Base-by-base conservation (phyloP, 2,888 invertebrate genomes). In the Leucoma salicis region DNA sequence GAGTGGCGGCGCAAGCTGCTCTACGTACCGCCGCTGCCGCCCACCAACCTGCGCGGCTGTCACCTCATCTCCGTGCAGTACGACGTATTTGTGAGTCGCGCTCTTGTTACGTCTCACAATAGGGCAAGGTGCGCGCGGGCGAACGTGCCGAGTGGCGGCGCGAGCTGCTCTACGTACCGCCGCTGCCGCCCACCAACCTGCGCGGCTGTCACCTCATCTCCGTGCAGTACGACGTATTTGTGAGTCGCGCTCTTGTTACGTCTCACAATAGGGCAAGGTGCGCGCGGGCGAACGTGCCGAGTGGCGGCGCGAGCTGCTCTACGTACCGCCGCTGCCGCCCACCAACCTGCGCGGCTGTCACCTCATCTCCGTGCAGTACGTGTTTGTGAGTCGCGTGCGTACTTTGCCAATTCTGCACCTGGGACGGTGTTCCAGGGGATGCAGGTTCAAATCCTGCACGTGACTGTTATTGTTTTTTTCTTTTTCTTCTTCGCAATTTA, bases 21-120 rank as follows among this genome's bases (percentile, higher is more conserved):
- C 41, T 96, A 96, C 79, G 96, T 98, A 53, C 98, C 98, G 47
- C 97, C 98, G 16, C 88, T 98, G 66, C 98, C 98, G 51, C 98
- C 98, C 25, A 98, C 98, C 49, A 97, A 97, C 90, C 91, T 98
- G 41, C 92, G 97, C 63, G 97, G 97, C 43, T 98, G 98, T 77
- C 97, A 97, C 82, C 93, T 98, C 65, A 98, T 98, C 69, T 94
- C 95, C 74, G 96, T 98, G 65, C 94, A 96, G 65, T 98, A 98
- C 74, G 97, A 97, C 78, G 96, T 97, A 39, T 97, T 95, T 78
- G 96, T 96, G 80, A 94, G 95, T 93, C 46, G 3, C 18, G n/a
- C n/a, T n/a, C n/a, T n/a, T n/a, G n/a, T 13, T 10, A 13, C 13
- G 4, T 12, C n/a, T n/a, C n/a, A n/a, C n/a, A n/a, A 5, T 12